Evolutionary conservation across 2,113 vertebrate species (phyloP), one percentile per base, ranked within the genome.

Genomic region (Formicarius rufipectus): DNA sequence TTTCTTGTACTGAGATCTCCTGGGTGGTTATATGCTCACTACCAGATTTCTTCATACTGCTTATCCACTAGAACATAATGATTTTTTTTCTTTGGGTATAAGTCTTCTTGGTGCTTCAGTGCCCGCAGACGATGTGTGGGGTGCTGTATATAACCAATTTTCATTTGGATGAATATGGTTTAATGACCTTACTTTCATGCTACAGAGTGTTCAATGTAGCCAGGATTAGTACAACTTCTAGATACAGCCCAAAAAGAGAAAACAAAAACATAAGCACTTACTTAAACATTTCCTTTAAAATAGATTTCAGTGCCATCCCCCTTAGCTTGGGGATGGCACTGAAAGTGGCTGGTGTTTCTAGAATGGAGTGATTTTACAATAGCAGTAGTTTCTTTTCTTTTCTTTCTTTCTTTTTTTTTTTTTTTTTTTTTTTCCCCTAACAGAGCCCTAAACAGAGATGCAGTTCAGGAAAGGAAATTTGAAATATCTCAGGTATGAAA

Each of bases 201-300:
- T 79, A 58, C 9, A 82, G 12, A 68, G 5, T 7, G 9, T 22
- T 85, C n/a, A 63, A 13, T 53, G n/a, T 25, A 67, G 23, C 39
- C 52, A 82, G n/a, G 7, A 22, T 63, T 37, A 72, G 25, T 12
- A 31, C 10, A n/a, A 42, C 45, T 60, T n/a, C 52, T 59, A 28
- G 42, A 39, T 28, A 63, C 12, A 79, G 35, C 11, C 31, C 40
- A 28, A 37, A 73, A 68, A 47, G 27, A 30, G 49, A 55, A 59
- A 82, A 45, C 19, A 19, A 10, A 79, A 44, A 24, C 14, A 75
- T 44, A 27, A 42, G 2, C 19, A 45, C 44, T 86, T 63, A 42
- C 49, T 75, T 58, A 55, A 88, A 76, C 5, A 39, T 80, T 89
- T 75, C 23, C 23, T 93, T 92, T 64, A 50, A 82, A 87, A 84